Evolutionary conservation across 2,113 vertebrate species (phyloP), one percentile per base, ranked within the genome.

Genomic region (Stigmatopora nigra): DNA sequence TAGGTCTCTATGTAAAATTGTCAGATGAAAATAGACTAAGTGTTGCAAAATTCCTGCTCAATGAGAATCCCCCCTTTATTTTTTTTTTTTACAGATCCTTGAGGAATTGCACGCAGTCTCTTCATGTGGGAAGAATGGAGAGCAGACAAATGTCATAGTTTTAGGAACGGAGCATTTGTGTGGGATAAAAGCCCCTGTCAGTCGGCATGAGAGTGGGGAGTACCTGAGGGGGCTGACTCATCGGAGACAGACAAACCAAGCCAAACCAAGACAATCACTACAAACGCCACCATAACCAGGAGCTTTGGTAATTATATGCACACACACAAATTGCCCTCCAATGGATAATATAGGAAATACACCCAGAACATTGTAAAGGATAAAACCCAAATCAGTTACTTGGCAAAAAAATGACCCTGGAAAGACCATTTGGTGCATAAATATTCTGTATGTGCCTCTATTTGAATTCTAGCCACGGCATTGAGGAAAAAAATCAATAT

Each of bases 151-250:
- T 41, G 5, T 41, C 36, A 59, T 59, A 12, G 17, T 41, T 60
- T 59, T 13, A 56, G 15, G 22, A 57, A 25, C 38, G 36, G 10
- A 60, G 17, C 35, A 25, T 56, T 56, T 31, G 25, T 2, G 13
- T 7, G 35, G 25, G 72, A 53, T 64, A 84, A 82, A 85, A 85
- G 44, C 78, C 82, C 80, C 82, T 64, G 76, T 79, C 73, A 48
- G 58, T 80, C 51, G 53, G 74, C 78, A 68, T 65, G 65, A 71
- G 22, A 82, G 78, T 12, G 15, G 67, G 63, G 70, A 76, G 68
- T 69, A 75, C 65, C 80, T 69, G 41, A 5, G 11, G 51, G 19
- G 78, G 76, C 79, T 86, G 83, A 88, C 82, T 87, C 84, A 87
- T 85, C 63, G 70, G 75, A 70, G 61, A 57, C 58, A 73, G 36